phyloP scores from a whole-genome alignment of 2,888 invertebrate species.

The Trachelus stipa region DNA sequence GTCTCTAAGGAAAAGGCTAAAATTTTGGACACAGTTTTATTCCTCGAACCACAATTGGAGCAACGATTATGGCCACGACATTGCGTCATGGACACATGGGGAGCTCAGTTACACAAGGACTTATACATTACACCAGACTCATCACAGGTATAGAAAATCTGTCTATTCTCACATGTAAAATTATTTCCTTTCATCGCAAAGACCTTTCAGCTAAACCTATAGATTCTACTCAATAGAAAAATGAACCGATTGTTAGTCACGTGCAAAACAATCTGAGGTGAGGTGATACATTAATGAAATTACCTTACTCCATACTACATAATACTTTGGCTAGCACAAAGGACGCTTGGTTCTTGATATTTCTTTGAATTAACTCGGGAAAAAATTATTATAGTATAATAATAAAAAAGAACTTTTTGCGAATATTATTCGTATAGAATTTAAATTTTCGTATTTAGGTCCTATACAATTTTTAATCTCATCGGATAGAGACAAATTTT shows the following conservation, averaged over 20 bases:
- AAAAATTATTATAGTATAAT: too few relatives aligned
- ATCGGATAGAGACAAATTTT: too few relatives aligned
- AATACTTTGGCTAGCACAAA: too few relatives aligned
- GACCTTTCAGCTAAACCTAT: not conserved
- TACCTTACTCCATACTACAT: too few relatives aligned
- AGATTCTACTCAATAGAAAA: not conserved
- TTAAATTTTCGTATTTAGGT: too few relatives aligned
- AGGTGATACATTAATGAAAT: too few relatives aligned
- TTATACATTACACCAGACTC: constrained; percentile 84
- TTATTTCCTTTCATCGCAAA: not conserved
- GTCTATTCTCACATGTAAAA: not conserved
- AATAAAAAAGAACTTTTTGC: too few relatives aligned
- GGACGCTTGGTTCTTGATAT: too few relatives aligned
- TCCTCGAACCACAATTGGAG: constrained; percentile 84
- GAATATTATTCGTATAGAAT: too few relatives aligned
- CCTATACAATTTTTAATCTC: too few relatives aligned
- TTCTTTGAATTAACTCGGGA: too few relatives aligned
- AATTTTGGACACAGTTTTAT: constrained; percentile 89
- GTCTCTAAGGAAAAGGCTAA: constrained; percentile 74
- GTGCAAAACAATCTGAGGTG: not conserved
- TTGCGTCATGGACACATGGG: constrained; percentile 94
- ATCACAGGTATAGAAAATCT: constrained; percentile 68
- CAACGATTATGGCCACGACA: constrained; percentile 95
- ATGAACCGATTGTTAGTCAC: not conserved
- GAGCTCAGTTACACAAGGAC: constrained; percentile 89